Conservation (phyloP, 2,888 invertebrate species). For the Pachydiplax longipennis region DNA sequence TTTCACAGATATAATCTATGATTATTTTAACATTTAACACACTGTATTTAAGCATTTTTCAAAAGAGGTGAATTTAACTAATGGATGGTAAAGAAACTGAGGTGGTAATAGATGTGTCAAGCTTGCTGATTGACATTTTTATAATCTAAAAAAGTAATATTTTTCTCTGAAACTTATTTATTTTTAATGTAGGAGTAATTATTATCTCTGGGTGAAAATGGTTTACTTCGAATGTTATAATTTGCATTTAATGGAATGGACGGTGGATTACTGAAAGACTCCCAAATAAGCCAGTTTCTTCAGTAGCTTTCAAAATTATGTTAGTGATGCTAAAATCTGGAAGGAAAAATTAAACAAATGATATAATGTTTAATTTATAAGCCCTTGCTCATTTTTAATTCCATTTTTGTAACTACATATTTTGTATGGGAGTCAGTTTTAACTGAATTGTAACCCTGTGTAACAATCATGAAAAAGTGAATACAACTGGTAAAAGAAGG, state of each 20-base stretch:
- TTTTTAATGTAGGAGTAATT: neutral
- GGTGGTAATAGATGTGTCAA: neutral
- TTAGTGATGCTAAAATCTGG: neutral
- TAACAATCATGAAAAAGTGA: neutral
- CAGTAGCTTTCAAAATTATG: constrained; percentile 5
- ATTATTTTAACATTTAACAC: neutral
- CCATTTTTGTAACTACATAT: neutral
- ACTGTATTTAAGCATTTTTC: neutral
- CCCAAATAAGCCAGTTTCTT: neutral
- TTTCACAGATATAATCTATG: neutral
- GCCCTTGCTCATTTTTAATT: neutral
- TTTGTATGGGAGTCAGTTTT: neutral
- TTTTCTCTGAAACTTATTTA: constrained; percentile 33
- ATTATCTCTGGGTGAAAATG: neutral
- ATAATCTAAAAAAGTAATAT: neutral
- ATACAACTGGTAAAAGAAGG: neutral
- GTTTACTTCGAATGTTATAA: neutral
- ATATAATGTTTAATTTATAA: neutral
- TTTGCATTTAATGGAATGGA: constrained; percentile 18
- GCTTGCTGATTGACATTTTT: neutral
- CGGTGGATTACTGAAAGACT: constrained; percentile 2
- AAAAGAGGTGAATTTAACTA: neutral
- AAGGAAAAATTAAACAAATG: neutral
- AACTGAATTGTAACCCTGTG: neutral
- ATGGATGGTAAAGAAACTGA: neutral